Evolutionary conservation across 2,888 invertebrate genomes (phyloP).

Genomic region (Notodonta ziczac): DNA sequence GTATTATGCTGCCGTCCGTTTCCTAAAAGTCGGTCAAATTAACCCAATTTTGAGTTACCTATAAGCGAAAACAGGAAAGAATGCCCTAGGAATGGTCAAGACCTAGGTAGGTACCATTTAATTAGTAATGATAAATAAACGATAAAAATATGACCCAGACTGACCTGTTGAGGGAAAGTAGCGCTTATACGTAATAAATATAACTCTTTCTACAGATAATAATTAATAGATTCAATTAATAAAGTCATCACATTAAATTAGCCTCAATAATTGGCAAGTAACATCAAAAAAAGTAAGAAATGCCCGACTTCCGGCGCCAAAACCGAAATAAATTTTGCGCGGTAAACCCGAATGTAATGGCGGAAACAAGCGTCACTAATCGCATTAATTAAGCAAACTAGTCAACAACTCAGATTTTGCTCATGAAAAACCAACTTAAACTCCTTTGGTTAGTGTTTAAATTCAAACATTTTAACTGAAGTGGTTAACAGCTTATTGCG

Average conservation of each 20-base stretch:
- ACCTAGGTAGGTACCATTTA: no score
- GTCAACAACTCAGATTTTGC: not conserved
- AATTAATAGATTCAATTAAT: not conserved
- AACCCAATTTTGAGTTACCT: no score
- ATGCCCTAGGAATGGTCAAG: no score
- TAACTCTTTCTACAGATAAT: not conserved
- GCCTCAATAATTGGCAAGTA: conserved; percentile 4
- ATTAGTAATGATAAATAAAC: no score
- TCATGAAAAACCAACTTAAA: not conserved
- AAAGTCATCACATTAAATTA: not conserved
- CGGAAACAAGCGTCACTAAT: conserved; percentile 74
- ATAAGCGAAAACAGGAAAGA: no score
- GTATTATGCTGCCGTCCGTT: no score
- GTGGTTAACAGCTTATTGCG: not conserved
- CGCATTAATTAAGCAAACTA: conserved; percentile 39
- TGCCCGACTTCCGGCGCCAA: conserved; percentile 53
- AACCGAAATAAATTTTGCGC: conserved; percentile 66
- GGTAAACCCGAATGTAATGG: conserved; percentile 70
- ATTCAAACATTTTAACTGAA: not conserved
- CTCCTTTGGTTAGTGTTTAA: not conserved
- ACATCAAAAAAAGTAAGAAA: conserved; percentile 40
- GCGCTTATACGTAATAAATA: no score
- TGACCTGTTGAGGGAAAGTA: no score
- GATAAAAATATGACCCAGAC: no score
- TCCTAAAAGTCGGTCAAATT: no score